These are phyloP conservation scores for Platalea minor DNA, from an alignment of 2,797 vertebrate species.

Conservation along the genomic window DNA sequence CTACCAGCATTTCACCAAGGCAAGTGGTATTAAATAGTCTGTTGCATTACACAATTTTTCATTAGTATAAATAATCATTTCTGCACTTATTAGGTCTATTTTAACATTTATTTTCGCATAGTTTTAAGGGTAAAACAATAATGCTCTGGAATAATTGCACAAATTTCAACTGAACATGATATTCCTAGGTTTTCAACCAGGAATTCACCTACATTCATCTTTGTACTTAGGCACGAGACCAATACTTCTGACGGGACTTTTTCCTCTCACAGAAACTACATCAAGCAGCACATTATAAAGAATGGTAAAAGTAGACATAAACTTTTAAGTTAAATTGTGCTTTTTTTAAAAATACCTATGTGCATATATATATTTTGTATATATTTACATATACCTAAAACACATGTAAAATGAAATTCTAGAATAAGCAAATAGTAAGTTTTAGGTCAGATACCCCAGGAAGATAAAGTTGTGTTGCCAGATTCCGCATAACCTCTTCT, in stretches of 20 bases:
- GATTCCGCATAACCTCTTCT: conserved; percentile 88
- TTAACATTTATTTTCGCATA: background rate
- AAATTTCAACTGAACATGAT: background rate
- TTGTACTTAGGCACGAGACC: background rate
- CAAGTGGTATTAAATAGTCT: background rate
- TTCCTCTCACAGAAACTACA: background rate
- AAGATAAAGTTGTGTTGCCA: conserved; percentile 88
- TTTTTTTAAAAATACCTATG: rapidly evolving
- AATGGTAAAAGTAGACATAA: background rate
- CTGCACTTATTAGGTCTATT: background rate
- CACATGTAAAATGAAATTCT: background rate
- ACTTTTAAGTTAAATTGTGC: background rate
- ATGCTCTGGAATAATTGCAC: background rate
- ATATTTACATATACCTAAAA: background rate
- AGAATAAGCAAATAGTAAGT: background rate
- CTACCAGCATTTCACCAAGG: background rate
- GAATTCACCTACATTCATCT: background rate
- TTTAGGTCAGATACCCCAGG: conserved; percentile 81
- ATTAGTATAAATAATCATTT: background rate
- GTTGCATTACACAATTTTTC: background rate
- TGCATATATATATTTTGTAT: too few species aligned
- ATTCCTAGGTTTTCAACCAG: background rate
- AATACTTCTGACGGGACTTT: background rate
- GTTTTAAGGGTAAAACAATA: background rate
- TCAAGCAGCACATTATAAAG: background rate